phyloP scores from a whole-genome alignment of 2,888 invertebrate species.

The Leptothorax acervorum region DNA sequence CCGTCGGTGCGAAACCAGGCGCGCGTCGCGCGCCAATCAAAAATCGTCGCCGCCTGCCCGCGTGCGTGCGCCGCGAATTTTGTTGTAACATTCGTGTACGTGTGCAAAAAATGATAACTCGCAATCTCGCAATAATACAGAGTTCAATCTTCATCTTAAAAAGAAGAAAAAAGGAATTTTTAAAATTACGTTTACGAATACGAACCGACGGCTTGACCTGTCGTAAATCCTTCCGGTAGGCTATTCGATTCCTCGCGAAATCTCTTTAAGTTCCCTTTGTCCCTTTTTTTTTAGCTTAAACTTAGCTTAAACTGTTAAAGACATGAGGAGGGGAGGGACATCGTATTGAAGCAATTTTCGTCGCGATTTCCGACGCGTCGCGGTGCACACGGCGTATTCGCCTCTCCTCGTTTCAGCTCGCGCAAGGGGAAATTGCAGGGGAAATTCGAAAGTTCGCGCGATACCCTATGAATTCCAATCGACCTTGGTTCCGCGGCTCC shows the following conservation, averaged over 20 bases:
- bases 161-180: not conserved
- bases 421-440: constrained; percentile 83
- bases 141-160: not conserved
- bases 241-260: constrained; percentile 13
- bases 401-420: constrained; percentile 77
- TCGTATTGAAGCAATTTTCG: constrained; percentile 80
- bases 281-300: not conserved
- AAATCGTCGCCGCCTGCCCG: constrained; percentile 47
- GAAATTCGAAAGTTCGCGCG: constrained; percentile 84
- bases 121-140: constrained; percentile 4
- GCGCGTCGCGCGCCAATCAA: constrained; percentile 67
- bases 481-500: constrained; percentile 60
- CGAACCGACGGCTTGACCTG: not conserved
- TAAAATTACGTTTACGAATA: not conserved
- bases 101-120: constrained; percentile 16
- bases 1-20: constrained; percentile 75
- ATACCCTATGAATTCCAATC: constrained; percentile 78
- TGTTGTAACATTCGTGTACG: not conserved
- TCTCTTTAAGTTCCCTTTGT: not conserved
- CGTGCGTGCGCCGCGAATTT: constrained; percentile 24
- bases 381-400: constrained; percentile 78
- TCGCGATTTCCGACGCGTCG: constrained; percentile 80
- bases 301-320: not conserved
- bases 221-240: not conserved
- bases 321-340: constrained; percentile 12